Evolutionary conservation across 2,888 invertebrate species (phyloP), one percentile per base, ranked within the genome.

Genomic region (Dynastes tityus): DNA sequence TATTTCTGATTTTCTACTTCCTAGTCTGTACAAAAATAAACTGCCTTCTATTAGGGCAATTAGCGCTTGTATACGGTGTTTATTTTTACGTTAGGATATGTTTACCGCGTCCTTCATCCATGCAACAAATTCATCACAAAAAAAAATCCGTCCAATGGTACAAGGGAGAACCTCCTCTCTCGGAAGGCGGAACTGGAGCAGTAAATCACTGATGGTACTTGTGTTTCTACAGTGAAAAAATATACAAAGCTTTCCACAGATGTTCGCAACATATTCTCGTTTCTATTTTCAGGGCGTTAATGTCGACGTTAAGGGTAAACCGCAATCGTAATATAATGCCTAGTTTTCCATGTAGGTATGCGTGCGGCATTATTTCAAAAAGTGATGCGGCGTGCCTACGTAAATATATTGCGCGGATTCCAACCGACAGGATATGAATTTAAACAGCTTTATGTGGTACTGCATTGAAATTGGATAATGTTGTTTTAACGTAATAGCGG

Each of bases 281-380:
- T 73, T 61, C 61, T 73, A 73, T 73, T 73, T 73, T 61, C 61
- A 45, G 55, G 55, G 71, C 40, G 55, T 51, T 55, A 71, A 71
- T 71, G 71, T 32, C 71, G 55, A 40, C 45, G 40, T 40, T 58
- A 22, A 73, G 73, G 73, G 61, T 58, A 73, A 61, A 73, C 73
- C 73, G 27, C 73, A 73, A 61, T 58, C 13, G 71, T 70, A 53
- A 70, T 70, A 53, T 70, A 70, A 71, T 71, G 71, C 55, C 53
- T 37, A 53, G 55, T 71, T 71, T 55, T 16, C 32, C 32, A n/a
- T 32, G 37, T 22, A 22, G 22, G 22, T 53, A 37, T 71, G 71
- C 29, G 55, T 32, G 55, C 9, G 37, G 55, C 37, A 37, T n/a
- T n/a, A 61, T 32, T 37, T 37, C 67, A 67, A 40, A 67, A 67